Base-by-base conservation (phyloP, 2,888 invertebrate species). In the Perdita meconis region DNA sequence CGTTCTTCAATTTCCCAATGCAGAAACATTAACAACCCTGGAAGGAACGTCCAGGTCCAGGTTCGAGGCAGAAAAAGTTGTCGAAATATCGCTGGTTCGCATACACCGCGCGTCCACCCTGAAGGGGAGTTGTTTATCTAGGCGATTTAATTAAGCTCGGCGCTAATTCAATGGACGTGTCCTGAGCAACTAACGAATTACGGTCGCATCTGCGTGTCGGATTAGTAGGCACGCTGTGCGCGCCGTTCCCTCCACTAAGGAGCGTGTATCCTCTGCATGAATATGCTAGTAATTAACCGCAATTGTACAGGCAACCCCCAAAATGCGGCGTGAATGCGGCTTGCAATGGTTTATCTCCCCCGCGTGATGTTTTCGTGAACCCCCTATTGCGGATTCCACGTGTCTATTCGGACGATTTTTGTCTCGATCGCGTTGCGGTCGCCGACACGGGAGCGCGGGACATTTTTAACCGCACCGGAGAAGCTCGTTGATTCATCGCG, bases 161-260 rank as follows among this genome's bases (percentile, higher is more conserved):
- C 71, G 81, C 76, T 84, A 84, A 84, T 84, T 84, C 82, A 81
- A 84, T 77, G 82, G 73, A 84, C 84, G 84, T 82, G 82, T 82
- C 71, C 67, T 71, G 80, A 71, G 82, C 84, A 76, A 69, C 82
- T 78, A 84, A 84, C 84, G 84, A 84, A 84, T 84, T 84, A 82
- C 82, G 68, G 70, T 53, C 63, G 82, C 81, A 80, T 84, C 84
- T 80, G 80, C 71, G 78, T 72, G 57, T 26, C 59, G 78, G 78
- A 82, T 84, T 84, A 84, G 84, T 76, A 84, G 68, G 83, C 80
- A 61, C 70, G 50, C 36, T 69, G 76, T 77, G 69, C 66, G 24
- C 63, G 63, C 61, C 57, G 53, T 55, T 63, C 69, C 59, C 65
- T 19, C 53, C 65, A 51, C 80, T 71, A 80, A 82, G 83, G 78